Evolutionary conservation across 1,140 invertebrate genomes (phyloP), one percentile per base, ranked within the genome.

Genomic region (Arctopsyche grandis): DNA sequence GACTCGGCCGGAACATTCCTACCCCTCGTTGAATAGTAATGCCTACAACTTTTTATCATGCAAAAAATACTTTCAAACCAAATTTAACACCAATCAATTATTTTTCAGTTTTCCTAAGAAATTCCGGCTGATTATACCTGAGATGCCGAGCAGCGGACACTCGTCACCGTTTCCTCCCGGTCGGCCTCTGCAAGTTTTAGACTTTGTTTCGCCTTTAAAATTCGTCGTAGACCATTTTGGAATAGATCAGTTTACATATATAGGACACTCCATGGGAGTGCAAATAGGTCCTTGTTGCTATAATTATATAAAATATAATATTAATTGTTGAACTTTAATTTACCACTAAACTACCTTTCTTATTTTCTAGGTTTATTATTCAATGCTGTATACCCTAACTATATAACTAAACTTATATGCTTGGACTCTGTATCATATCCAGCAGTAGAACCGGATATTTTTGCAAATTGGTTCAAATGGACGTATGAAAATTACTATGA

Each of bases 231-330:
- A 81, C 9, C 75, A 81, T 24, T 81, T 81, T 46, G 52, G 79
- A n/a, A 48, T 83, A 24, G 16, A 77, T n/a, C 63, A 79, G 9
- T 83, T 81, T 69, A 77, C 48, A 5, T 81, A 38, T 29, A 69
- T 83, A 9, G 82, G 77, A 29, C 82, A 83, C 66, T 83, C 82
- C 0, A 79, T 83, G 82, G 82, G 82, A 21, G 58, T 58, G 4
- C 79, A 81, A 38, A 60, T 83, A 29, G 82, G 82, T 81, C 24
- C 52, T 52, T 52, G 16, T 52, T 16, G 4, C 3, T 52, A 12
- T 5, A n/a, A 14, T 75, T 71, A 12, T 16, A 46, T n/a, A 38
- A 71, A 71, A 44, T 10, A 70, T 10, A 71, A n/a, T 12, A 12
- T 52, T 52, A 52, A 14, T 5, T 52, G 4, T 52, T 52, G 10